Evolutionary conservation across 1,140 invertebrate species (phyloP), one percentile per base, ranked within the genome.

Genomic region (Papilio polytes): DNA sequence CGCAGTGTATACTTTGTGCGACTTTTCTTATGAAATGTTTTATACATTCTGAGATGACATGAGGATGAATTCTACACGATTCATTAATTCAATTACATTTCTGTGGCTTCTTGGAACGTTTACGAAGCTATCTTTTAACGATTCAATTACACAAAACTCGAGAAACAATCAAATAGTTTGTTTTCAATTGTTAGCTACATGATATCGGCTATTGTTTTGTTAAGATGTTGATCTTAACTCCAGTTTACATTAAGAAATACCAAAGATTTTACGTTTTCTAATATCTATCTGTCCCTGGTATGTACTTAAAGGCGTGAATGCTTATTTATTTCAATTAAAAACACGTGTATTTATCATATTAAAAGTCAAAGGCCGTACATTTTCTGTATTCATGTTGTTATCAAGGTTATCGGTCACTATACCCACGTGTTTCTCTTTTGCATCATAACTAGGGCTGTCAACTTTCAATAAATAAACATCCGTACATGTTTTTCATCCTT

Each of bases 21-120:
- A 36, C 59, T 79, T 81, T 77, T 36, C 59, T 18, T 7, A 78
- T 26, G 83, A 31, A 73, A 81, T 9, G 59, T 73, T 0, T 2
- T 48, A 48, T 48, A 20, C 63, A 66, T 31, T 66, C 26, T 31
- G 63, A 70, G 63, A 70, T 44, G 81, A 89, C 7, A 83, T 87
- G 13, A 89, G 89, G 15, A 70, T 15, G 26, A 70, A 70, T 63
- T 63, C 1, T 70, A 15, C 63, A 70, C 12, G 26, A 15, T 31
- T 15, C 63, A 70, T 70, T 70, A 70, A 70, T 70, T 70, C 0
- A 70, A 70, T 70, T 70, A 70, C 4, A 70, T 70, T 70, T 70
- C 36, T 70, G 4, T 70, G 22, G 63, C 63, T 70, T 70, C 63
- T 70, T 70, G 26, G 13, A 12, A 31, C 63, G 22, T 70, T 31